Percentiles rank a stretch among this genome's conserved stretches.
Evolutionary conservation across 2,888 invertebrate species (phyloP).

Genomic region (Dryobota labecula): DNA sequence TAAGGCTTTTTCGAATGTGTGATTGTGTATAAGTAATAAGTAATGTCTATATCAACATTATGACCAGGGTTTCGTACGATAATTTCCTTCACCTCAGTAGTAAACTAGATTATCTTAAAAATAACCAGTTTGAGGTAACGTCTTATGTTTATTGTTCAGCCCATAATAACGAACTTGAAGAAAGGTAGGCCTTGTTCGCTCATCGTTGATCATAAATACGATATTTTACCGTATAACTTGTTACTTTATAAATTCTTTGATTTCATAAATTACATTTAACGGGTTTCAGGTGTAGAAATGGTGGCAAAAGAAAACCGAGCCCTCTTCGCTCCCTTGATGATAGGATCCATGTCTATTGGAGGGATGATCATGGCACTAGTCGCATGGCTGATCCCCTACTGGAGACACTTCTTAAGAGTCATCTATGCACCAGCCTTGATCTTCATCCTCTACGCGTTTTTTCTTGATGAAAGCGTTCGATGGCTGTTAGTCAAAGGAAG

Average conservation of each 20-base stretch:
- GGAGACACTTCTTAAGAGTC: constrained; percentile 92
- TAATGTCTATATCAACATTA: too few species aligned
- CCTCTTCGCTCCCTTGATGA: constrained; percentile 61
- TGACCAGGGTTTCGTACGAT: too few species aligned
- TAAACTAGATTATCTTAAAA: neutral
- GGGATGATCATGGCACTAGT: constrained; percentile 70
- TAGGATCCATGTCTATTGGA: constrained; percentile 69
- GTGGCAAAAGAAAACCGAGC: constrained; percentile 69
- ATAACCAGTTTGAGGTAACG: neutral
- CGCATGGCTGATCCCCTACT: constrained; percentile 90
- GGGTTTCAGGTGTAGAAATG: constrained; percentile 74
- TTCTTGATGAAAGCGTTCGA: constrained; percentile 94
- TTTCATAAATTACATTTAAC: too few species aligned
- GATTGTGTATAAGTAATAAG: too few species aligned
- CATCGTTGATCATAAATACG: neutral
- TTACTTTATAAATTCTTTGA: too few species aligned
- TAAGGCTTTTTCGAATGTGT: constrained; percentile 30
- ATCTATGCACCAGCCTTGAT: constrained; percentile 93
- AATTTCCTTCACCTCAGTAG: neutral
- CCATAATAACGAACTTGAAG: neutral
- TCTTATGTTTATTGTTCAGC: neutral
- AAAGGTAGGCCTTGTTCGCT: neutral
- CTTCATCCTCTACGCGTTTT: constrained; percentile 92
- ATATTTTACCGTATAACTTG: neutral
- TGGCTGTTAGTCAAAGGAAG: constrained; percentile 94